phyloP scores from a whole-genome alignment of 1,140 invertebrate species.

The Bemisia tabaci region DNA sequence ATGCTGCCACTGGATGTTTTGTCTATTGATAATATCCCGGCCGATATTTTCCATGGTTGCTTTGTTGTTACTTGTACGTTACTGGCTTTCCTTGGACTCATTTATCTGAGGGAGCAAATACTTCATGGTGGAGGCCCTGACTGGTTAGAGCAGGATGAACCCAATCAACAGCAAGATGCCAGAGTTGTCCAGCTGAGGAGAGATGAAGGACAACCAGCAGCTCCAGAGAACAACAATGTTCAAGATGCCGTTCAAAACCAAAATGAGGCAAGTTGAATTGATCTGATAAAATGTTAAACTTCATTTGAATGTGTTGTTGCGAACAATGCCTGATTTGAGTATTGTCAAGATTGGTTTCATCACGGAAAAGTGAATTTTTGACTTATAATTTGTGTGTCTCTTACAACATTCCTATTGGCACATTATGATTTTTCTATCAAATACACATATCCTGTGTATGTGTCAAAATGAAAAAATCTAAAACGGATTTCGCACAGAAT shows the following conservation, averaged over 20 bases:
- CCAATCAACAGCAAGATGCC: conserved; percentile 2
- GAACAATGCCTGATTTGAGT: too few relatives aligned
- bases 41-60: conserved; percentile 90
- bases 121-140: conserved; percentile 92
- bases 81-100: conserved; percentile 89
- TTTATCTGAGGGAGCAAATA: conserved; percentile 97
- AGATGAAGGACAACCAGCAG: too few relatives aligned
- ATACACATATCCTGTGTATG: too few relatives aligned
- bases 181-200: neutral
- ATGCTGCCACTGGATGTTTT: conserved; percentile 83
- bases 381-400: too few relatives aligned
- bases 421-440: too few relatives aligned
- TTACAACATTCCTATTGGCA: too few relatives aligned
- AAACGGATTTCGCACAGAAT: too few relatives aligned
- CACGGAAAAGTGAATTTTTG: too few relatives aligned
- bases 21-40: conserved; percentile 81
- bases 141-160: conserved; percentile 58
- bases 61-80: conserved; percentile 94
- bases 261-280: neutral
- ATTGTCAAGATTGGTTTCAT: too few relatives aligned
- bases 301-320: too few relatives aligned
- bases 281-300: too few relatives aligned
- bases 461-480: too few relatives aligned
- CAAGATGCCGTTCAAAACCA: neutral
- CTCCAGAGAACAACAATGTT: neutral